Percentiles rank a stretch among this genome's conserved stretches.
These are phyloP conservation scores for Peromyscus eremicus DNA, from an alignment of 2,797 vertebrate species.

Conservation along the genomic window DNA sequence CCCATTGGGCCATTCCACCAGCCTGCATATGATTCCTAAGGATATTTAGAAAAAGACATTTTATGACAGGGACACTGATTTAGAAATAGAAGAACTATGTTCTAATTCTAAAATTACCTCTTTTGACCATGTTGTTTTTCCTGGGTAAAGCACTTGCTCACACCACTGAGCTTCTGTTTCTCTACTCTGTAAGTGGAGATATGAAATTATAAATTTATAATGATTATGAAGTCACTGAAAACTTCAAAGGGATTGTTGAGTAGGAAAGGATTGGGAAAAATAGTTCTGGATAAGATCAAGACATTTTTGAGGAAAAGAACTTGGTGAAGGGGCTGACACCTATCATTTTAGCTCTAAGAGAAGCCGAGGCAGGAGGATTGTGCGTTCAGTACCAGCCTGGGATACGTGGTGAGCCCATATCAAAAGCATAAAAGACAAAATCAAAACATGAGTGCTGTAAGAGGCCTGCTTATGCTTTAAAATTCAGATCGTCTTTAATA, in stretches of 20 bases:
- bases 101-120: background rate
- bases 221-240: conserved; percentile 1
- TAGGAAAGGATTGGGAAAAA: background rate
- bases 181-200: background rate
- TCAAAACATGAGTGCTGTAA: background rate
- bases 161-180: background rate
- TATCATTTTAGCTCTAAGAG: background rate
- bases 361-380: background rate
- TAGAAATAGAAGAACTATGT: conserved; percentile 53
- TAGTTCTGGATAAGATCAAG: background rate
- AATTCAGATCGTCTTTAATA: background rate
- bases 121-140: conserved; percentile 49
- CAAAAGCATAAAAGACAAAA: background rate
- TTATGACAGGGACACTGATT: conserved; percentile 28
- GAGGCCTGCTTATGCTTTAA: background rate
- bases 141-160: background rate
- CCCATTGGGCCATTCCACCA: background rate
- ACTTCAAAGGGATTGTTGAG: conserved; percentile 47
- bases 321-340: background rate
- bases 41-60: conserved; percentile 8
- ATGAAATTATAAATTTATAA: conserved; percentile 26
- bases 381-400: background rate
- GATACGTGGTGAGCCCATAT: background rate
- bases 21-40: background rate
- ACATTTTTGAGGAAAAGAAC: conserved; percentile 19